Evolutionary conservation across 2,888 invertebrate species (phyloP).

Genomic region (Diachrysia chrysitis): DNA sequence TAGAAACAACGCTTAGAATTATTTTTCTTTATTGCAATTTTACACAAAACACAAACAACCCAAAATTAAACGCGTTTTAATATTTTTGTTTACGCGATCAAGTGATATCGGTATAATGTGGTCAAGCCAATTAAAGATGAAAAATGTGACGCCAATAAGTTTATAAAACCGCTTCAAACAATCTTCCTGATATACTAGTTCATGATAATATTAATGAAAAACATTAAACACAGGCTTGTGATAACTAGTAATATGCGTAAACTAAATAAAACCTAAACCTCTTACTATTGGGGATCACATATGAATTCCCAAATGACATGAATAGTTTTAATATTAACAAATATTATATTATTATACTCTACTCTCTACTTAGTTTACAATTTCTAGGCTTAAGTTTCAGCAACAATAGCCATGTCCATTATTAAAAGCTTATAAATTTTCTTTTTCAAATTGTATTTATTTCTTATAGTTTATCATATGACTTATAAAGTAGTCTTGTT

Average conservation of each 20-base stretch:
- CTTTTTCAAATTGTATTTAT: neutral
- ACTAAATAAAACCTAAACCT: constrained; percentile 1
- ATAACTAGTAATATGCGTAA: constrained; percentile 28
- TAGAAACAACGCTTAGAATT: neutral
- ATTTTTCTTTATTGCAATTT: no score
- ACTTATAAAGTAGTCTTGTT: neutral
- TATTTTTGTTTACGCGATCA: no score
- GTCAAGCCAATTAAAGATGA: no score
- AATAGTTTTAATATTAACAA: neutral
- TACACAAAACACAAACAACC: no score
- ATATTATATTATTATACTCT: neutral
- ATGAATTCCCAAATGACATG: constrained; percentile 8
- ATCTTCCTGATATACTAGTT: constrained; percentile 20
- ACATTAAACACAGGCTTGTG: constrained; percentile 28
- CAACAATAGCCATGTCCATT: neutral
- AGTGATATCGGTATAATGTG: no score
- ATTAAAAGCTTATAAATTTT: neutral
- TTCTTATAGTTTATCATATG: neutral
- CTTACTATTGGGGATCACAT: neutral
- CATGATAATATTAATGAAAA: constrained; percentile 1
- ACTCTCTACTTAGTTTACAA: neutral
- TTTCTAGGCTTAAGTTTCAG: neutral
- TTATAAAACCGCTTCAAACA: constrained; percentile 22
- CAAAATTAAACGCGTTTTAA: no score
- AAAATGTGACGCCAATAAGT: no score